Base-by-base conservation (phyloP, 2,113 vertebrate genomes). In the Poeciliopsis prolifica region DNA sequence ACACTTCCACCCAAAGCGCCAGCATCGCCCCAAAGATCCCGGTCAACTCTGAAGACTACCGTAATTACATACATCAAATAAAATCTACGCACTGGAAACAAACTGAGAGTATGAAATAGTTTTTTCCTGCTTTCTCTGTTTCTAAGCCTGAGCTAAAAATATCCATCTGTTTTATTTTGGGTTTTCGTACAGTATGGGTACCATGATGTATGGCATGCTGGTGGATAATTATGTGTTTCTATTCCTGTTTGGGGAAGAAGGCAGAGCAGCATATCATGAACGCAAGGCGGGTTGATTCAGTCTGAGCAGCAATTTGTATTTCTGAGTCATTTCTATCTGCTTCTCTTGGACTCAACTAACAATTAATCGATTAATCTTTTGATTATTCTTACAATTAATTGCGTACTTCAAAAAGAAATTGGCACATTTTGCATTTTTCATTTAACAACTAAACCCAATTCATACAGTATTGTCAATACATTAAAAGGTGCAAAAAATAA, bases 181-280 rank as follows among this genome's bases (percentile, higher is more conserved):
- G 81, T 79, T 51, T 64, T 67, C 37, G 29, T 75, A 80, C 72
- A 83, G 77, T 75, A 68, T 75, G 72, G 48, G 42, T 64, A 65
- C 78, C 63, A 78, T 81, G 83, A 61, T 86, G 76, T 83, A 74
- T 70, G 44, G 31, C 61, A 62, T 80, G 85, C 80, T 87, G 82
- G 81, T 71, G 82, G 58, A 72, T 86, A 86, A 86, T 88, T 88
- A 84, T 86, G 61, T 74, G 62, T 73, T 82, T 82, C 74, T 78
- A n/a, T 78, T 87, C 75, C 72, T 77, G 74, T 78, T 72, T 71
- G 24, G 61, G 14, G 33, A 71, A 67, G 67, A 42, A 30, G 17
- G 44, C 44, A 48, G 44, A 48, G 44, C 44, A 48, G 17, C 44
- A 48, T 48, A 17, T 48, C 65, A 75, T 10, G 62, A 78, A 29